These are phyloP conservation scores for Parnassius orleans DNA, from an alignment of 2,888 invertebrate genomes.

Conservation along the genomic window DNA sequence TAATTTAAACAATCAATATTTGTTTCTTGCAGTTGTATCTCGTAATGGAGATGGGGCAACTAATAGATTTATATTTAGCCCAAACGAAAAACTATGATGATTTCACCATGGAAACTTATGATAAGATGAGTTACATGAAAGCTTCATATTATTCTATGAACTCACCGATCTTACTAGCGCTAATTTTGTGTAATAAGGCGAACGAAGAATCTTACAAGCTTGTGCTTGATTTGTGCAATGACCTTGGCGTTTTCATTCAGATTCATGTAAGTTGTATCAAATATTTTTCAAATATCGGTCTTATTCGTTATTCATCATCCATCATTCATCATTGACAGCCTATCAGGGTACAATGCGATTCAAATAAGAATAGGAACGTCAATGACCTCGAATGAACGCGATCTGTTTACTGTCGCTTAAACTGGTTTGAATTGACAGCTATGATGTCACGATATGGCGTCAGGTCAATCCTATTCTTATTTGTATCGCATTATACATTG, in stretches of 20 bases:
- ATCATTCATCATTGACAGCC: no score
- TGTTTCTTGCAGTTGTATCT: slow-evolving; percentile 5
- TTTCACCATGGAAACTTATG: slow-evolving; percentile 9
- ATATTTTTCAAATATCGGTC: no score
- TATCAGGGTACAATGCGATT: no score
- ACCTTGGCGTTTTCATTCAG: slow-evolving; percentile 11
- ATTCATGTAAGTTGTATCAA: slow-evolving; percentile 12
- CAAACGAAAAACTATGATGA: not conserved
- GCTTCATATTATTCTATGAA: slow-evolving; percentile 3
- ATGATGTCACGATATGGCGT: no score
- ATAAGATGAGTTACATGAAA: slow-evolving; percentile 4
- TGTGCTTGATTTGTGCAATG: slow-evolving; percentile 6
- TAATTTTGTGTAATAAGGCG: slow-evolving; percentile 8
- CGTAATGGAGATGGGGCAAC: slow-evolving; percentile 3
- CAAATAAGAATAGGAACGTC: no score
- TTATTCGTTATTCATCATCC: no score
- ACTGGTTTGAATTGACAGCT: no score
- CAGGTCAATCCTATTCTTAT: no score
- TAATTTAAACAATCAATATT: no score
- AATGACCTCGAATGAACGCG: no score
- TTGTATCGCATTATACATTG: no score
- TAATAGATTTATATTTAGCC: not conserved
- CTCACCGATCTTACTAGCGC: slow-evolving; percentile 1
- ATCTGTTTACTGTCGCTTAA: no score
- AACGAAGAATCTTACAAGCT: slow-evolving; percentile 1